Conservation (phyloP, 2,888 invertebrate species). For the Asteroscopus sphinx region DNA sequence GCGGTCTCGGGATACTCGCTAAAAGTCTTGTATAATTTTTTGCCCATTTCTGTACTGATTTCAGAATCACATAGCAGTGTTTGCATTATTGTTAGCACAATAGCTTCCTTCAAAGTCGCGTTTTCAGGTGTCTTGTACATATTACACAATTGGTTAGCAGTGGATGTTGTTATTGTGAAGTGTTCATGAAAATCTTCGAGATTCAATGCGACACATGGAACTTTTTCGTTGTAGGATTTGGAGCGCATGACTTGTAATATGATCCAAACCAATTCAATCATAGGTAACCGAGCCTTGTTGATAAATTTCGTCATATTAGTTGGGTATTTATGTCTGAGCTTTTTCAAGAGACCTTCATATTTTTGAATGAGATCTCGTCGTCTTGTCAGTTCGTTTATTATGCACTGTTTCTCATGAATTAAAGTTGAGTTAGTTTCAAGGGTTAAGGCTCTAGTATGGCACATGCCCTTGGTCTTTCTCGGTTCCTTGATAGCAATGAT, state of each 20-base stretch:
- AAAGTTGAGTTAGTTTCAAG: slow-evolving; percentile 71
- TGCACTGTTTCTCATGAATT: slow-evolving; percentile 75
- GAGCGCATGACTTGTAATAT: slow-evolving; percentile 71
- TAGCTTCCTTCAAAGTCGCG: slow-evolving; percentile 75
- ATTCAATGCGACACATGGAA: slow-evolving; percentile 74
- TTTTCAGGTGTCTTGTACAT: slow-evolving; percentile 70
- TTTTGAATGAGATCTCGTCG: slow-evolving; percentile 68
- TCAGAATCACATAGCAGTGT: slow-evolving; percentile 66
- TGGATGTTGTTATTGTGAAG: slow-evolving; percentile 70
- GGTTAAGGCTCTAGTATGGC: slow-evolving; percentile 72
- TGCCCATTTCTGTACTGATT: slow-evolving; percentile 65
- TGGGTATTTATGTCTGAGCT: slow-evolving; percentile 68
- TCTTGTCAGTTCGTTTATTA: slow-evolving; percentile 77
- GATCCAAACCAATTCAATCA: slow-evolving; percentile 80
- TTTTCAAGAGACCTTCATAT: slow-evolving; percentile 79
- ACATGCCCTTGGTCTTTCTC: slow-evolving; percentile 72
- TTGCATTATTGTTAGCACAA: slow-evolving; percentile 75
- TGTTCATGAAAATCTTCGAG: slow-evolving; percentile 74
- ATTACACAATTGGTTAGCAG: slow-evolving; percentile 68
- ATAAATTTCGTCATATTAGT: slow-evolving; percentile 75
- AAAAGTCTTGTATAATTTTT: slow-evolving; percentile 73
- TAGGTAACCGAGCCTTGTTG: slow-evolving; percentile 73
- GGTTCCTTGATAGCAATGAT: slow-evolving; percentile 72
- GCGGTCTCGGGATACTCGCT: slow-evolving; percentile 71
- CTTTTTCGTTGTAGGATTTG: slow-evolving; percentile 64